Base-by-base conservation (phyloP, 30 jellyfish, hydroid and myxozoan species). In the Catostylus mosaicus region DNA sequence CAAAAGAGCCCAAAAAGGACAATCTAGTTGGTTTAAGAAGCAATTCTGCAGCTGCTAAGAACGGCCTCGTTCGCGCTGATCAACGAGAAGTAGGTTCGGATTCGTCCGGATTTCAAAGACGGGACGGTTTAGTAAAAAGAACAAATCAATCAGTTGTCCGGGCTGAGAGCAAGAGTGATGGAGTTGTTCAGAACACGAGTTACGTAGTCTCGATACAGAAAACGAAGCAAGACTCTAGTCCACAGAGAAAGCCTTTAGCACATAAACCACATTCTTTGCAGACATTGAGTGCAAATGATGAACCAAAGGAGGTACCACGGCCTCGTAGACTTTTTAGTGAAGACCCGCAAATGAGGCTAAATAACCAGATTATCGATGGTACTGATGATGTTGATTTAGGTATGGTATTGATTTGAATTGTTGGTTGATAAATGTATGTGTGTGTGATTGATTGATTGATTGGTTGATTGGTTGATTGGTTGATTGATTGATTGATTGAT, bases 51-150 rank as follows among this genome's bases (percentile, higher is more conserved):
- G 38, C 10, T 23, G 26, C 1, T 4, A 59, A 59, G 37, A 9
- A 23, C 20, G 23, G 9, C 26, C 38, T 59, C 19, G 37, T 18
- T 23, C 71, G 38, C 38, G 23, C 36, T 27, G 26, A 59, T 59
- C 40, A 59, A 59, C 19, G 71, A 24, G 19, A 37, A 19, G 6
- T 27, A 1, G 71, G 32, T 3, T n/a, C 40, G 26, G 71, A n/a
- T 1, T 35, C 71, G 6, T 1, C 8, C 23, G 35, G 10, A 34
- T 50, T 63, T 37, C 74, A 33, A 32, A 47, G 33, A 26, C 57
- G 92, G 26, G 85, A 82, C 24, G 92, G 92, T 60, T 80, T 82
- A 20, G 91, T 43, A 14, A 30, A 62, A 26, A 51, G 91, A 52
- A 46, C 83, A 51, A 80, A 56, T 77, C 40, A 27, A 18, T 66